Percentiles rank a stretch among this genome's conserved stretches.
Conservation (phyloP, 2,797 vertebrate genomes). For the Pantherophis vulpinus region DNA sequence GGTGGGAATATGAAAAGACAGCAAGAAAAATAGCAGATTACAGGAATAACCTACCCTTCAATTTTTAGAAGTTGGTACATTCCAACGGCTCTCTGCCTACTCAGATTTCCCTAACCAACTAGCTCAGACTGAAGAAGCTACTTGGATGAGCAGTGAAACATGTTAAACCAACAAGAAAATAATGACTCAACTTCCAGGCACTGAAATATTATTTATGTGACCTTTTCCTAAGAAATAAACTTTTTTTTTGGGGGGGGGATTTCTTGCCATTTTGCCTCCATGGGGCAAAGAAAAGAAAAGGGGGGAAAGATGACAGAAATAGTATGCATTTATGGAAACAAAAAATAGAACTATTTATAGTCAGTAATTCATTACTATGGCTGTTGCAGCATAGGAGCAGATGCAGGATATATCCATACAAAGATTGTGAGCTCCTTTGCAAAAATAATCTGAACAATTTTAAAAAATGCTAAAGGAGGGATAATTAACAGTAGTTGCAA, state of each 20-base stretch:
- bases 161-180: background rate
- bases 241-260: background rate
- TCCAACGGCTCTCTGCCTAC: background rate
- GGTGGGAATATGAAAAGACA: background rate
- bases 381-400: background rate
- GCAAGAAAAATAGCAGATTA: background rate
- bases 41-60: background rate
- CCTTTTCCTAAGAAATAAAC: background rate
- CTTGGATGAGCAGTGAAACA: background rate
- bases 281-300: background rate
- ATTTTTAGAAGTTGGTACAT: background rate
- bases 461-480: background rate
- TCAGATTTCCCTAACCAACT: background rate
- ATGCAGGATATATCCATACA: background rate
- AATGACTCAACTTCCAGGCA: background rate
- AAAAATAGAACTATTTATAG: background rate
- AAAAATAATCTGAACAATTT: background rate
- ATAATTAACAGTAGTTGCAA: background rate
- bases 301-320: background rate
- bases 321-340: constrained; percentile 18
- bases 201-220: background rate
- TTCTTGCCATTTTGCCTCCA: background rate
- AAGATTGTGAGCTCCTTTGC: background rate
- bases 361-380: background rate
- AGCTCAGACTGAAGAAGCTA: background rate